These are phyloP conservation scores for Eublepharis macularius DNA, from an alignment of 2,113 vertebrate genomes.

Conservation along the genomic window DNA sequence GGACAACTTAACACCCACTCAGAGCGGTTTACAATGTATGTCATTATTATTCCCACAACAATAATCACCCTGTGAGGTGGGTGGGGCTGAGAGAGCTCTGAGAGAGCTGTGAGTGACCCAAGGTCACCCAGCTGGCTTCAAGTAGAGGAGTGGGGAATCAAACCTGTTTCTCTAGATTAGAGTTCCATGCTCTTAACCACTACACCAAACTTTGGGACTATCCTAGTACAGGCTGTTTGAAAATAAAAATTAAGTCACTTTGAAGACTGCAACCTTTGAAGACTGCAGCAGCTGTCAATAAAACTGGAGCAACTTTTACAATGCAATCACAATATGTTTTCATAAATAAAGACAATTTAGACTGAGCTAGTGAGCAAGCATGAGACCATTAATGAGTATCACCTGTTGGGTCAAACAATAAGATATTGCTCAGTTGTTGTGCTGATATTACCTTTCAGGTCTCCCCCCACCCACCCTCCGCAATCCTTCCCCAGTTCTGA, in stretches of 20 bases:
- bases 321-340: not conserved
- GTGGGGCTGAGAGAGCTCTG: too few species aligned
- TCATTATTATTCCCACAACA: too few species aligned
- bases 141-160: too few species aligned
- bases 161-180: too few species aligned
- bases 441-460: not conserved
- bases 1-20: too few species aligned
- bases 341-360: constrained; percentile 51
- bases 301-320: constrained; percentile 37
- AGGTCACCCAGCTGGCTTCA: too few species aligned
- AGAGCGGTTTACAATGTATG: too few species aligned
- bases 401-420: constrained; percentile 52
- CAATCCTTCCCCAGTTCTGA: not conserved
- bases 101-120: too few species aligned
- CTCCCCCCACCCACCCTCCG: not conserved
- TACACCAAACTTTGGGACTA: not conserved
- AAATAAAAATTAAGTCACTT: not conserved
- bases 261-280: not conserved
- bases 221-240: not conserved
- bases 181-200: too few species aligned
- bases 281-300: not conserved
- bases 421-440: constrained; percentile 16
- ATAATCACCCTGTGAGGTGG: too few species aligned
- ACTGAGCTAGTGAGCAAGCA: constrained; percentile 60
- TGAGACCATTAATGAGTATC: constrained; percentile 46